Evolutionary conservation across 2,888 invertebrate species (phyloP).

Genomic region (Globia sparganii): DNA sequence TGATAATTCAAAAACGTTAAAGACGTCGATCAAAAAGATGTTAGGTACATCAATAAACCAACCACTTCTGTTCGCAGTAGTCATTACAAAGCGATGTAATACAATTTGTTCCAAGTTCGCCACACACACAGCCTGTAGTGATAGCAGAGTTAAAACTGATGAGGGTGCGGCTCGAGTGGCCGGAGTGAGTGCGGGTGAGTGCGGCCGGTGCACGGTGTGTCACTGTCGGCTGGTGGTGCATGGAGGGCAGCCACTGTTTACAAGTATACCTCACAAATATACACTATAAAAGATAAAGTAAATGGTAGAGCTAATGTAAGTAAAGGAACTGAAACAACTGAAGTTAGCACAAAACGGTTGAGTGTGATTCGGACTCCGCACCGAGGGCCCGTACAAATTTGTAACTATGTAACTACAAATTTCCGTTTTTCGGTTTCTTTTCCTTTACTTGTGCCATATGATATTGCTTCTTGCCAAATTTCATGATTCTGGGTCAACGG

Average conservation of each 20-base stretch:
- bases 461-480: no score
- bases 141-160: constrained; percentile 33
- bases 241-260: neutral
- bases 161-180: constrained; percentile 37
- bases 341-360: neutral
- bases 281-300: neutral
- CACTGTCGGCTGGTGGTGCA: constrained; percentile 46
- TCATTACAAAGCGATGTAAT: constrained; percentile 9
- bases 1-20: neutral
- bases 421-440: no score
- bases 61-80: neutral
- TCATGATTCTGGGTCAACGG: no score
- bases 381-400: no score
- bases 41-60: neutral
- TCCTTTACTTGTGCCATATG: no score
- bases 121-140: neutral
- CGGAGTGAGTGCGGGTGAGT: constrained; percentile 35
- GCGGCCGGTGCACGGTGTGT: constrained; percentile 35
- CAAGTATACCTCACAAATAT: no score
- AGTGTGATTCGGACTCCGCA: no score
- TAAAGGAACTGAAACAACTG: neutral
- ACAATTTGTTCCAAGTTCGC: neutral
- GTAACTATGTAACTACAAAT: no score
- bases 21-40: neutral
- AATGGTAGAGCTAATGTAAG: neutral